A percentile compares a stretch with the other conserved stretches of the same genome.
These are phyloP conservation scores for Pavo muticus DNA, from an alignment of 2,113 vertebrate genomes.

Conservation along the genomic window DNA sequence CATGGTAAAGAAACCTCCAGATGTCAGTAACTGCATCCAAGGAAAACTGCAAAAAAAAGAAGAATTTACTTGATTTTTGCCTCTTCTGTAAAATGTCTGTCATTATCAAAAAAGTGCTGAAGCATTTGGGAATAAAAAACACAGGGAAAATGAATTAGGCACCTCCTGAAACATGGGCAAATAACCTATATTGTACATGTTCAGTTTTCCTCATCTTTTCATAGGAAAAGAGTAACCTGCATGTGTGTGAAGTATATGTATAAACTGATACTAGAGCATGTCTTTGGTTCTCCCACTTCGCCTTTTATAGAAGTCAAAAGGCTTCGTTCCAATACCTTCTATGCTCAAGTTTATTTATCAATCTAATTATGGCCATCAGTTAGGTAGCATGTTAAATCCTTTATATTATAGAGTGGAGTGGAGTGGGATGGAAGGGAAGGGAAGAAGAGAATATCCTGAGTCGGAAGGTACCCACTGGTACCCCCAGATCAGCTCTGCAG, in stretches of 20 bases:
- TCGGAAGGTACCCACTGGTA: too few relatives aligned
- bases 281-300: neutral
- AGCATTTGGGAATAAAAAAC: neutral
- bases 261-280: neutral
- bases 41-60: accelerated
- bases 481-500: neutral
- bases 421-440: too few relatives aligned
- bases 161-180: neutral
- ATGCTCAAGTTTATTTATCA: accelerated
- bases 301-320: neutral
- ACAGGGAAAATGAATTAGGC: neutral
- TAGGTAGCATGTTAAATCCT: neutral
- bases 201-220: neutral
- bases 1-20: neutral
- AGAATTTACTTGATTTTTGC: neutral
- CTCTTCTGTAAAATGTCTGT: neutral
- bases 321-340: accelerated
- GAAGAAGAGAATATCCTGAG: too few relatives aligned
- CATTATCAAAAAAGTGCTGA: neutral
- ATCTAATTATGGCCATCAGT: neutral
- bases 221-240: neutral
- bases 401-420: neutral
- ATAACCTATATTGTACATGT: neutral
- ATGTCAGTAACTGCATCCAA: neutral
- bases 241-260: accelerated